Base-by-base conservation (phyloP, 2,797 vertebrate genomes). In the Cetoscarus ocellatus region DNA sequence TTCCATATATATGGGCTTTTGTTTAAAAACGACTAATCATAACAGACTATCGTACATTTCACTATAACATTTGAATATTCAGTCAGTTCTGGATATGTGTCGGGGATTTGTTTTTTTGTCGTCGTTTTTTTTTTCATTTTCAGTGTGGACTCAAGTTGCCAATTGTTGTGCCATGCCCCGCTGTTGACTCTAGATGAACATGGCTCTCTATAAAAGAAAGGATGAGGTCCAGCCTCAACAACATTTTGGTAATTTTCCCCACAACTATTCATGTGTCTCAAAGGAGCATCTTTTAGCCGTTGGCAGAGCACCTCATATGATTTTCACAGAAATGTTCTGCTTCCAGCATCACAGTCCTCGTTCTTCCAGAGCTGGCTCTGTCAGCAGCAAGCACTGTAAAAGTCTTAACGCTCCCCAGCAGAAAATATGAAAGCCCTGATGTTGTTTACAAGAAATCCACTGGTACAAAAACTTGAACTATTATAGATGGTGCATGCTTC, bases 241-340 rank as follows among this genome's bases (percentile, higher is more conserved):
- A 50, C 49, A 63, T 55, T 45, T 61, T 44, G 15, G 43, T 57
- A 76, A 75, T 67, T 19, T 55, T 68, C 15, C 10, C n/a, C 18
- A 57, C 58, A 82, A 67, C 47, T 75, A 47, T 72, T 73, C 61
- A 82, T 63, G 63, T 58, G 65, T 55, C 65, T 59, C 48, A 44
- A 12, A 10, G 62, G 44, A 70, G 34, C 51, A 66, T 49, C 62
- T 67, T 67, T 73, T 65, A 66, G 62, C 36, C 1, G 7, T 11
- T 55, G 73, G 68, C 65, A 63, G 52, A 52, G 60, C 50, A 58
- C 1, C 40, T 57, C 17, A 14, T 17, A 40, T 39, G 34, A 48
- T 39, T 17, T 14, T 60, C 39, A 54, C 40, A 54, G 59, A 34
- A 54, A 58, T 70, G 42, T 66, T 36, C 15, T 11, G 36, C 51